Base-by-base conservation (phyloP, 2,113 vertebrate species). In the Hiodon tergisus region DNA sequence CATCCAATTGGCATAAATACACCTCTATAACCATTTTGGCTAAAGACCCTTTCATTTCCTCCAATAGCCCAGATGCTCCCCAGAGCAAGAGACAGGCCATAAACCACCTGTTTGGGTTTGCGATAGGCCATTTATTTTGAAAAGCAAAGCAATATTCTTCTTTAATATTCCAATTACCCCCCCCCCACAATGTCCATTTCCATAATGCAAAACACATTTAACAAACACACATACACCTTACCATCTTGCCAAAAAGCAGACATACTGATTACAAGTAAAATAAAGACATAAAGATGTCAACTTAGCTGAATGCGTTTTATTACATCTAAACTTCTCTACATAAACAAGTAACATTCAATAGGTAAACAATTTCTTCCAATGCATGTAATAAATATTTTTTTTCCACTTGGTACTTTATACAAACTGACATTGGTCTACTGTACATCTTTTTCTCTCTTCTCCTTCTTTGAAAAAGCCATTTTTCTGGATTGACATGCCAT, bases 331-430 rank as follows among this genome's bases (percentile, higher is more conserved):
- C 92, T 92, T 93, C 93, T 95, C 95, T 96, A 98, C 95, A 97
- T 93, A 94, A 97, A 97, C 96, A 96, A 88, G 91, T 93, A 95
- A 98, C 96, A 98, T 97, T 96, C 95, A 98, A 94, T 94, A 96
- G 89, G 94, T 96, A 96, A 97, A 98, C 93, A 95, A 93, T 93
- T 93, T 93, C 89, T 92, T 95, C 86, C 94, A 95, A 96, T 93
- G 95, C 94, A 96, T 91, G 95, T 96, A 98, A 97, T 98, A 96
- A 98, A 98, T 97, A 96, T 95, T 93, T 94, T 94, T 31, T 93
- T 94, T 91, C 91, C 92, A 95, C 95, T 90, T 93, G 90, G 92
- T 95, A 94, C 93, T 98, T 95, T 93, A 93, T 96, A 97, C 96
- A 98, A 98, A 96, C 92, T 90, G 93, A 96, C 93, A 93, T 88